Conservation (phyloP, 2,797 vertebrate genomes). For the Chrysocyon brachyurus region DNA sequence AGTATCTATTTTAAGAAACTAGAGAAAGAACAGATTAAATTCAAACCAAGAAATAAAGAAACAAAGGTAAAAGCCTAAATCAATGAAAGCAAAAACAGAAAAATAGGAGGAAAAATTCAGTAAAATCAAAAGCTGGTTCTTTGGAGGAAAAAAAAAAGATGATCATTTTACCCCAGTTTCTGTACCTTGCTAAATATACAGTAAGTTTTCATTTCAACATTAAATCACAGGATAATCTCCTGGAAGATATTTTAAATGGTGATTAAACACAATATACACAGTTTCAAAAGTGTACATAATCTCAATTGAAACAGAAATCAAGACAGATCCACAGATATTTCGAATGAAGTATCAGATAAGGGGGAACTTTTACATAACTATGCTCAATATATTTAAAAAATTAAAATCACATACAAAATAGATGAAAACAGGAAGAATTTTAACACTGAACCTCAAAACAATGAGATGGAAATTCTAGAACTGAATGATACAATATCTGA, state of each 20-base stretch:
- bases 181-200: background rate
- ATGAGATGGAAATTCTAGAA: background rate
- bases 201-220: background rate
- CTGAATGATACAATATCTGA: background rate
- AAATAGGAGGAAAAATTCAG: background rate
- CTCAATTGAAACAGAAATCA: constrained; percentile 27
- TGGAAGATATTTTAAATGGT: background rate
- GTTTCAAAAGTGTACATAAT: background rate
- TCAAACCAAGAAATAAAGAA: background rate
- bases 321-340: background rate
- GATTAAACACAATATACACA: background rate
- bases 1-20: background rate
- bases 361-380: background rate
- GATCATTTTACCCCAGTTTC: background rate
- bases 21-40: background rate
- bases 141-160: background rate
- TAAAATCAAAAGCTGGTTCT: background rate
- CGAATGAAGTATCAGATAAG: background rate
- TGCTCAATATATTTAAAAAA: background rate
- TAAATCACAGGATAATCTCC: background rate
- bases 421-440: background rate
- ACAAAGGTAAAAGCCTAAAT: background rate
- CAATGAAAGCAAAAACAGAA: background rate
- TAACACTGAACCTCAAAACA: background rate
- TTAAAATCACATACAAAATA: background rate